Conservation (phyloP, 1,140 invertebrate species). For the Penaeus vannamei region DNA sequence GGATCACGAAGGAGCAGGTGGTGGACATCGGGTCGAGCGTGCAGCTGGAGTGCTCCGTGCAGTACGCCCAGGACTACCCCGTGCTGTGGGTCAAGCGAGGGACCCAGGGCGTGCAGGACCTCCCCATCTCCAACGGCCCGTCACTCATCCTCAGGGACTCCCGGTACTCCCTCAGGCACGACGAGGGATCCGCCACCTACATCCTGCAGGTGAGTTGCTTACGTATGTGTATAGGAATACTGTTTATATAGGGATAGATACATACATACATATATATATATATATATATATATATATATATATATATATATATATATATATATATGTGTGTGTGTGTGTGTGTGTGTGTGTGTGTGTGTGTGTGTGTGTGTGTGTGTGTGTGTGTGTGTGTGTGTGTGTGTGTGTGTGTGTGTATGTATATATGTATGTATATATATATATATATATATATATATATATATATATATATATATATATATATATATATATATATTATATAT, state of each 20-base stretch:
- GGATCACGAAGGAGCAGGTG: constrained; percentile 92
- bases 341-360: no score
- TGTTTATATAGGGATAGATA: no score
- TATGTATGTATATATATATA: constrained; percentile 28
- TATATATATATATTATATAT: constrained; percentile 13
- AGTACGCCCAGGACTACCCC: constrained; percentile 82
- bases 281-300: no score
- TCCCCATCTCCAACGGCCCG: constrained; percentile 85
- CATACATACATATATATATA: no score
- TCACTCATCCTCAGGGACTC: constrained; percentile 88
- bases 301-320: no score
- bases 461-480: constrained; percentile 46
- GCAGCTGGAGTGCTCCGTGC: constrained; percentile 89
- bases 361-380: no score
- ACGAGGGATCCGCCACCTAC: constrained; percentile 84
- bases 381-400: no score
- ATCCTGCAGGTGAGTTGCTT: constrained; percentile 79
- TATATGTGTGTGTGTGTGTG: no score
- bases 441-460: constrained; percentile 38
- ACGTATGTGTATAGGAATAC: no score
- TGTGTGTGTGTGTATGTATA: not conserved
- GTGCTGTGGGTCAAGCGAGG: constrained; percentile 67
- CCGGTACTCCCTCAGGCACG: constrained; percentile 86
- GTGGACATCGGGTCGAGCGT: constrained; percentile 91
- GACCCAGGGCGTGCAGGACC: constrained; percentile 66